These are phyloP conservation scores for Aix galericulata DNA, from an alignment of 2,113 vertebrate species.

Conservation along the genomic window DNA sequence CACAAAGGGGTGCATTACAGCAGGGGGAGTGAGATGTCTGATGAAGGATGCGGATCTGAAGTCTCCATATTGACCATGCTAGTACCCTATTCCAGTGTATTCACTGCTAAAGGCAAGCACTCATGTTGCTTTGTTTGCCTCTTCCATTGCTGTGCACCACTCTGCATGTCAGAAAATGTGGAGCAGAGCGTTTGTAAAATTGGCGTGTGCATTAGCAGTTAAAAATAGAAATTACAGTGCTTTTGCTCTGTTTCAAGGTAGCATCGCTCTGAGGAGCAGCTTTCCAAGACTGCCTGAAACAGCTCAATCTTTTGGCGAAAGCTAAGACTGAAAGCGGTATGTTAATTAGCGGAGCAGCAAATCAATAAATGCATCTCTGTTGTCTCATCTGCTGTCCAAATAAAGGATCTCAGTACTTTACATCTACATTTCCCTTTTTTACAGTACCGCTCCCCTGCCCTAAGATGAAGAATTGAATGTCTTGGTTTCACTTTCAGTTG, in stretches of 20 bases:
- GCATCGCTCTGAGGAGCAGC: not conserved
- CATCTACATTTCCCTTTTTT: not conserved
- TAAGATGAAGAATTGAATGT: not conserved
- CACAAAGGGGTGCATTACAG: accelerated
- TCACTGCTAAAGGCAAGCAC: not conserved
- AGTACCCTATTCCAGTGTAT: not conserved
- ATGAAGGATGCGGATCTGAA: not conserved
- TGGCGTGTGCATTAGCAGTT: not conserved
- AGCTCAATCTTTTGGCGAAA: slow-evolving; percentile 24
- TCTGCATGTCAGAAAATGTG: accelerated
- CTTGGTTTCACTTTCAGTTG: not conserved
- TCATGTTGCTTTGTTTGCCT: not conserved
- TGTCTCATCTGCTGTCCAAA: slow-evolving; percentile 20
- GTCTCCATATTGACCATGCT: accelerated
- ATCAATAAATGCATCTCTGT: not conserved
- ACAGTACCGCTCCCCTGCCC: not conserved
- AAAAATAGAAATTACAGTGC: not conserved
- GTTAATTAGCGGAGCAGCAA: slow-evolving; percentile 44
- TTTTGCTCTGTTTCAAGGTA: not conserved
- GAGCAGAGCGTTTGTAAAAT: not conserved
- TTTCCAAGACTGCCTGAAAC: not conserved
- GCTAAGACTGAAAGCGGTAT: not conserved
- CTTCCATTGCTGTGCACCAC: not conserved
- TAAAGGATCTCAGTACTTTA: slow-evolving; percentile 26
- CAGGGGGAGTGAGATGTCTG: not conserved